Conservation (phyloP, 2,113 vertebrate species). For the Columbina picui region DNA sequence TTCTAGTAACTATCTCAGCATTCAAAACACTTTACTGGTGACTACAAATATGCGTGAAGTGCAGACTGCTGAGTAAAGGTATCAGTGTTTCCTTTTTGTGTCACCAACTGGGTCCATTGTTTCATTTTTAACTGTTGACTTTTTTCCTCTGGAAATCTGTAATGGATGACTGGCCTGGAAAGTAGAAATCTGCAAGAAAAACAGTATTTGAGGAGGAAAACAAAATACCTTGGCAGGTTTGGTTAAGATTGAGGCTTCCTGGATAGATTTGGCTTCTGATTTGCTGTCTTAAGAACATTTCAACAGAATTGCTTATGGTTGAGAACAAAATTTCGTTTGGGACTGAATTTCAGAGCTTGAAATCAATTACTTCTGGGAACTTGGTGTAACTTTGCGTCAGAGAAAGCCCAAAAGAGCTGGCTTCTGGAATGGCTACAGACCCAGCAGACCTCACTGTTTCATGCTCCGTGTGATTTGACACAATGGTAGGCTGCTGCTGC, state of each 20-base stretch:
- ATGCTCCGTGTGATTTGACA: not conserved
- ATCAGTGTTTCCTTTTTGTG: not conserved
- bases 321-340: not conserved
- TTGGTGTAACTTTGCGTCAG: not conserved
- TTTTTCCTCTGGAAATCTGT: not conserved
- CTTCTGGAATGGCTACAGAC: not conserved
- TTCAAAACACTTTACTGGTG: not conserved
- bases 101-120: not conserved
- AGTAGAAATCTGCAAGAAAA: not conserved
- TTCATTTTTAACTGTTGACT: not conserved
- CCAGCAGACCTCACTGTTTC: not conserved
- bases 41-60: not conserved
- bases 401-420: not conserved
- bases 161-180: not conserved
- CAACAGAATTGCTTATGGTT: not conserved
- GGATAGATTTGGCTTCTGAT: not conserved
- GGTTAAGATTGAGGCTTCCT: not conserved
- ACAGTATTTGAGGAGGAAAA: not conserved
- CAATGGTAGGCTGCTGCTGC: not conserved
- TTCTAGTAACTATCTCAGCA: not conserved
- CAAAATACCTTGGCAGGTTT: not conserved
- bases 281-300: not conserved
- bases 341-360: not conserved
- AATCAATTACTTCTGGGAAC: not conserved
- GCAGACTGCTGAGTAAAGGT: not conserved